Conservation (phyloP, 2,888 invertebrate genomes). For the Tetragonula carbonaria region DNA sequence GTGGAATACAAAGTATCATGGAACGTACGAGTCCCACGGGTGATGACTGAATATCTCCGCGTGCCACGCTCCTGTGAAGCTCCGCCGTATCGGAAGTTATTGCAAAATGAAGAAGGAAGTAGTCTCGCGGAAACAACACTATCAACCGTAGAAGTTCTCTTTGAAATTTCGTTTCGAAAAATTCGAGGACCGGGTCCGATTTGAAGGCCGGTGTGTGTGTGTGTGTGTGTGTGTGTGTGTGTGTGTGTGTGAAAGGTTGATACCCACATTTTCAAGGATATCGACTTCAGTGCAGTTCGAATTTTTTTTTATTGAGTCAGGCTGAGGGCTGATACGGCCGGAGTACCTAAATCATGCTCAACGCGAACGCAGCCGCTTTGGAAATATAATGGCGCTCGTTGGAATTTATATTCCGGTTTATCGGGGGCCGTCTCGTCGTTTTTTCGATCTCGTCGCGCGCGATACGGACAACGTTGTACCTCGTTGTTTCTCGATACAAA, state of each 20-base stretch:
- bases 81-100: conserved; percentile 54
- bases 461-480: conserved; percentile 26
- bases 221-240: too few species aligned
- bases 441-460: conserved; percentile 32
- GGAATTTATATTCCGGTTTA: conserved; percentile 58
- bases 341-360: conserved; percentile 53
- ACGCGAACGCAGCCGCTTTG: conserved; percentile 23
- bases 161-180: neutral
- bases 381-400: conserved; percentile 57
- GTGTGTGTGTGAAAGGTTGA: neutral
- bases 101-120: conserved; percentile 33
- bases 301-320: conserved; percentile 49
- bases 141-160: too few species aligned
- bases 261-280: conserved; percentile 34
- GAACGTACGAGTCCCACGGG: conserved; percentile 70
- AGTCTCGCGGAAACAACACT: neutral
- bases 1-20: conserved; percentile 77
- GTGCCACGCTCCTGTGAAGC: conserved; percentile 21
- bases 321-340: conserved; percentile 25
- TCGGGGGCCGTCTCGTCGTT: conserved; percentile 33
- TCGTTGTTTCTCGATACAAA: conserved; percentile 6
- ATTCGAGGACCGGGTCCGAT: neutral
- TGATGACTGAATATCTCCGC: conserved; percentile 29
- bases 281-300: conserved; percentile 44
- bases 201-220: neutral